Evolutionary conservation across 2,113 vertebrate species (phyloP).

Genomic region (Microtus richardsoni): DNA sequence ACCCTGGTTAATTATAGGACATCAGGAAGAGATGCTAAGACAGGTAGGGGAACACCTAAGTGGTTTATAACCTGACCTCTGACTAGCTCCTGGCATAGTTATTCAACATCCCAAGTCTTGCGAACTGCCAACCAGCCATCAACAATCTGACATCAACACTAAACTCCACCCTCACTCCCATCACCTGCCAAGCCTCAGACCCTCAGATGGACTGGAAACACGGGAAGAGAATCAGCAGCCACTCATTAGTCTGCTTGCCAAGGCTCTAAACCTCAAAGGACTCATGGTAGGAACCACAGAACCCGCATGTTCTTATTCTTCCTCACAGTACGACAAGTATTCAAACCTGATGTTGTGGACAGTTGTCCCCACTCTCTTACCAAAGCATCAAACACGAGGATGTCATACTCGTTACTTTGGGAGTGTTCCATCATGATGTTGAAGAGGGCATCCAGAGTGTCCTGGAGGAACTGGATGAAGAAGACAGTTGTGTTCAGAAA

Average conservation of each 20-base stretch:
- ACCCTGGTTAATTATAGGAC: background rate
- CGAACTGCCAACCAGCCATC: background rate
- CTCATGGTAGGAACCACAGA: background rate
- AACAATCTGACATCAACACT: background rate
- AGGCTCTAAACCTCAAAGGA: background rate
- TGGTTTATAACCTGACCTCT: background rate
- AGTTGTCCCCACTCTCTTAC: slow-evolving; percentile 85
- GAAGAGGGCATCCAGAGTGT: slow-evolving; percentile 96
- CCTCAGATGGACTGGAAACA: background rate
- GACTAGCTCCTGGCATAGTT: background rate
- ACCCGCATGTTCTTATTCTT: background rate
- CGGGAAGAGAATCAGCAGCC: background rate
- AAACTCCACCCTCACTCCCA: background rate
- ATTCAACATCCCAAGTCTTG: background rate
- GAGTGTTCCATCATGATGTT: slow-evolving; percentile 99
- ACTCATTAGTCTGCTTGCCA: background rate
- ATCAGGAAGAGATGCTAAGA: background rate
- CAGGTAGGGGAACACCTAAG: background rate
- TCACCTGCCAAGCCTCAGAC: background rate
- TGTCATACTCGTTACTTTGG: slow-evolving; percentile 95
- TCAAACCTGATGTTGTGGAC: background rate
- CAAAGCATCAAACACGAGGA: slow-evolving; percentile 99
- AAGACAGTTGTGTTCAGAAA: background rate
- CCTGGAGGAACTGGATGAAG: slow-evolving; percentile 93
- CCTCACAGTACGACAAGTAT: background rate